Conservation (phyloP, 2,113 vertebrate genomes). For the Pseudorectes ferrugineus region DNA sequence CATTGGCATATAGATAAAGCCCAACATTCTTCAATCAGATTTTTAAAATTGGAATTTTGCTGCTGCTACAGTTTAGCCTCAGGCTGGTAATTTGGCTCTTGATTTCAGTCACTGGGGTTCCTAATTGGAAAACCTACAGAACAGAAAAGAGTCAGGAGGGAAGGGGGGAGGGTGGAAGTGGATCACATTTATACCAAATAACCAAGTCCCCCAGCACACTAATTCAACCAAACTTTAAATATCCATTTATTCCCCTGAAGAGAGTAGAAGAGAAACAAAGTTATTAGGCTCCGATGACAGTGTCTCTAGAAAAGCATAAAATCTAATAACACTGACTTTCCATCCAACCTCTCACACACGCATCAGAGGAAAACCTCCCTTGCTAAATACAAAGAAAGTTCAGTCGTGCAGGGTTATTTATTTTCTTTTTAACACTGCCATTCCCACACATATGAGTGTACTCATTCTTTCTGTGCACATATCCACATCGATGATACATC, state of each 20-base stretch:
- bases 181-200: slow-evolving; percentile 9
- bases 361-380: neutral
- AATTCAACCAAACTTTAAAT: slow-evolving; percentile 37
- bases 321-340: slow-evolving; percentile 15
- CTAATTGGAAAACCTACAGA: neutral
- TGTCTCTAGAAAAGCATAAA: slow-evolving; percentile 21
- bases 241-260: neutral
- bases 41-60: slow-evolving; percentile 48
- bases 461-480: neutral
- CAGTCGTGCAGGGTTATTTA: neutral
- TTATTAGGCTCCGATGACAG: neutral
- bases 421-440: neutral
- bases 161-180: neutral
- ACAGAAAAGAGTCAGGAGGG: neutral
- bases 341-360: neutral
- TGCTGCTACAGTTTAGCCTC: slow-evolving; percentile 26
- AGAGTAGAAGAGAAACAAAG: neutral
- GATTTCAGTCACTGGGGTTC: neutral
- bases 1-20: neutral
- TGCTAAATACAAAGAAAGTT: neutral
- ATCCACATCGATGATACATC: neutral
- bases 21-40: neutral
- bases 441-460: neutral
- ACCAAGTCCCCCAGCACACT: neutral
- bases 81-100: neutral